These are phyloP conservation scores for Drosophila truncata DNA, from an alignment of 1,140 invertebrate species.

Conservation along the genomic window DNA sequence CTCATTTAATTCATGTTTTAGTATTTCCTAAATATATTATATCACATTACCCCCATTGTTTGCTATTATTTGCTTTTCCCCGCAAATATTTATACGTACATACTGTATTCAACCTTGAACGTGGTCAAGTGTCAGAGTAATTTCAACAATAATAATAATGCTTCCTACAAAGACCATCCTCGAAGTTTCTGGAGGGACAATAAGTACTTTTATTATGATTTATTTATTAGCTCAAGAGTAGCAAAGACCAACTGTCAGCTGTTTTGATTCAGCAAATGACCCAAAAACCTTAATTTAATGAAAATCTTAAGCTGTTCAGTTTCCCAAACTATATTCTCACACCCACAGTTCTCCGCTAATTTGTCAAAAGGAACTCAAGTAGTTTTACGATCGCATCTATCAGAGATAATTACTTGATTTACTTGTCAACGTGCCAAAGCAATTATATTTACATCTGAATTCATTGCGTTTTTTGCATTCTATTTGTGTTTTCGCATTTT, in stretches of 20 bases:
- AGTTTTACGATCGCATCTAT: conserved; percentile 51
- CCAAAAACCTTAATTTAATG: background rate
- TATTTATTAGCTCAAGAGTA: conserved; percentile 7
- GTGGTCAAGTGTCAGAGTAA: conserved; percentile 2
- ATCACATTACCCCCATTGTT: background rate
- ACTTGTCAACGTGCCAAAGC: conserved; percentile 65
- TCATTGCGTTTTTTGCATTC: conserved; percentile 10
- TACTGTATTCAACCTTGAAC: conserved; percentile 8
- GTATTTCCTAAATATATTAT: background rate
- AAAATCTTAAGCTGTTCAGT: background rate
- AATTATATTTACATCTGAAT: conserved; percentile 69
- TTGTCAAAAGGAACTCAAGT: conserved; percentile 34
- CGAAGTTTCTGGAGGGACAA: background rate
- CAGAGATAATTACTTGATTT: conserved; percentile 72
- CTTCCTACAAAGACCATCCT: background rate
- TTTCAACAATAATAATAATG: background rate
- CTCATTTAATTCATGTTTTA: background rate
- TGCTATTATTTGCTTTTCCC: background rate
- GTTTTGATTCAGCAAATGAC: conserved; percentile 14
- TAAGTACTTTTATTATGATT: background rate
- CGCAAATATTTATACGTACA: background rate
- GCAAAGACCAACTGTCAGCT: conserved; percentile 42
- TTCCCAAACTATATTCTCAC: background rate
- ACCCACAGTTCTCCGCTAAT: conserved; percentile 11
- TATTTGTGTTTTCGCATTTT: conserved; percentile 22